A percentile compares a stretch with the other conserved stretches of the same genome.
Evolutionary conservation across 2,113 vertebrate genomes (phyloP).

Genomic region (Sinocyclocheilus grahami): DNA sequence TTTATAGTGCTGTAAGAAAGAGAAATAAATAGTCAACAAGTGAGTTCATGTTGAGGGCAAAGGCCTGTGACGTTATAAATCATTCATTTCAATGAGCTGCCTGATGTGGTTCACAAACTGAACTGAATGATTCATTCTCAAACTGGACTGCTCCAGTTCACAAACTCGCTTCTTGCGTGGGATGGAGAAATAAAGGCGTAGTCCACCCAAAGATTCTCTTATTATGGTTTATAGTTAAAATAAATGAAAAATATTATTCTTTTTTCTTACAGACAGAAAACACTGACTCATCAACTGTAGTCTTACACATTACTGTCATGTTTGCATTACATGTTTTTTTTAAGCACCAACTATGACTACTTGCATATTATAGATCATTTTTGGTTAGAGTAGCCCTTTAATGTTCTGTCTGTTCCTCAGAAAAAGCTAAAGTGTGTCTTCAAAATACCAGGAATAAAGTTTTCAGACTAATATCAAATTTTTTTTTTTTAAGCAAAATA

Average conservation of each 20-base stretch:
- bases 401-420: background rate
- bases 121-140: background rate
- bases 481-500: background rate
- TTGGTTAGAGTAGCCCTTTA: no score
- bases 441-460: background rate
- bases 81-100: background rate
- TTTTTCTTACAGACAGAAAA: no score
- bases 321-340: no score
- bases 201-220: no score
- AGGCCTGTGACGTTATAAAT: background rate
- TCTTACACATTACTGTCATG: no score
- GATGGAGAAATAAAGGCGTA: background rate
- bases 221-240: no score
- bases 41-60: background rate
- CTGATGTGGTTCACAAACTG: no score
- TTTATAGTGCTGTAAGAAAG: slow-evolving; percentile 59
- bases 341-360: no score
- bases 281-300: no score
- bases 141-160: background rate
- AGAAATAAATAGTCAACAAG: background rate
- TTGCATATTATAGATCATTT: no score
- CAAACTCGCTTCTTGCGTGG: background rate
- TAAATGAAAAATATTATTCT: no score
- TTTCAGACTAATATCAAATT: background rate
- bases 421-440: background rate